Evolutionary conservation across 2,113 vertebrate genomes (phyloP).

Genomic region (Garra rufa): DNA sequence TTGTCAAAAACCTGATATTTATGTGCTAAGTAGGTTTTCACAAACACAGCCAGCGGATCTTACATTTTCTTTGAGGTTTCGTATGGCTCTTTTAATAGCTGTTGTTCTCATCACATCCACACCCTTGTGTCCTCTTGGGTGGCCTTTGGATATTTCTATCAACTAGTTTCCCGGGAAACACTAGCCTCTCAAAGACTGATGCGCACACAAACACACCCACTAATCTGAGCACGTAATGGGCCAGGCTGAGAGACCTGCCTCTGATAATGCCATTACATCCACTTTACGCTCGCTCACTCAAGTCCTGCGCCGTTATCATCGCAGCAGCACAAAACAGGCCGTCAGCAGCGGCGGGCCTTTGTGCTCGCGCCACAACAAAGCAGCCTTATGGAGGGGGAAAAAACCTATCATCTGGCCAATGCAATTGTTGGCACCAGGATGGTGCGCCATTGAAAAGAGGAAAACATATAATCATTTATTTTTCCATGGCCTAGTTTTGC

Average conservation of each 20-base stretch:
- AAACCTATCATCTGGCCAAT: constrained; percentile 40
- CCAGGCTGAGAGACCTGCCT: constrained; percentile 54
- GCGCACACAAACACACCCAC: background rate
- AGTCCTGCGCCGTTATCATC: constrained; percentile 53
- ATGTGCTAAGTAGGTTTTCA: background rate
- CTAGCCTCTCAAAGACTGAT: background rate
- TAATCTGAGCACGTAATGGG: constrained; percentile 57
- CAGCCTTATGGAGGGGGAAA: constrained; percentile 5
- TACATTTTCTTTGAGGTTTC: background rate
- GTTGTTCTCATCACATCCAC: background rate
- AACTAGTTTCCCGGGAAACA: constrained; percentile 51
- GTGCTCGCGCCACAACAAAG: constrained; percentile 49
- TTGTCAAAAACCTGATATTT: background rate
- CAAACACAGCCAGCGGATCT: background rate
- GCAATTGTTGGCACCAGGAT: constrained; percentile 31
- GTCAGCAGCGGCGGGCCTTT: constrained; percentile 41
- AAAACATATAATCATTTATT: constrained; percentile 23
- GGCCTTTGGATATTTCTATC: constrained; percentile 16
- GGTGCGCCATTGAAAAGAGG: constrained; percentile 33
- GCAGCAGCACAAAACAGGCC: constrained; percentile 43
- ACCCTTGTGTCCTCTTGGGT: constrained; percentile 1
- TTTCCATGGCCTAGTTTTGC: constrained; percentile 18
- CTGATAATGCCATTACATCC: constrained; percentile 72
- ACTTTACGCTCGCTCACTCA: constrained; percentile 57
- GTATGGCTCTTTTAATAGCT: background rate